These are phyloP conservation scores for Anthrax anthrax DNA, from an alignment of 2,888 invertebrate genomes.

Conservation along the genomic window DNA sequence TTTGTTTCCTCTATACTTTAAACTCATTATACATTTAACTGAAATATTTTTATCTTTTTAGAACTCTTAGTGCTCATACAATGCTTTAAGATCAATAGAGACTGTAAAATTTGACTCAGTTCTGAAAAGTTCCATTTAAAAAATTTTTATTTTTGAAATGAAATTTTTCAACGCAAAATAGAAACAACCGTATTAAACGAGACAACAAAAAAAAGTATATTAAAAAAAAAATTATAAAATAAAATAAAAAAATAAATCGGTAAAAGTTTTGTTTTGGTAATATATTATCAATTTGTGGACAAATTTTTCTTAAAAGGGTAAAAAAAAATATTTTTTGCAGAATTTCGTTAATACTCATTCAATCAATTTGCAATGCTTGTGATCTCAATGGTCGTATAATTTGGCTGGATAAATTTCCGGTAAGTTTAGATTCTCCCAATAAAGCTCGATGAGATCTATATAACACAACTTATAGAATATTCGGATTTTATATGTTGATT, in stretches of 20 bases:
- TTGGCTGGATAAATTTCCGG: conserved; percentile 19
- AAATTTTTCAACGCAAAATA: too few species aligned
- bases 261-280: conserved; percentile 7
- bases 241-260: background rate
- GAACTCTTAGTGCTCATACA: too few species aligned
- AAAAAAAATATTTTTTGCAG: conserved; percentile 55
- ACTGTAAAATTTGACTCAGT: too few species aligned
- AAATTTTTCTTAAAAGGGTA: conserved; percentile 39
- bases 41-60: too few species aligned
- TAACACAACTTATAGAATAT: conserved; percentile 11
- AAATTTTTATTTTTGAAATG: too few species aligned
- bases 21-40: too few species aligned
- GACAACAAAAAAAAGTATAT: too few species aligned
- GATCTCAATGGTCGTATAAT: conserved; percentile 24
- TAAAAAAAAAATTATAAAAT: background rate
- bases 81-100: too few species aligned
- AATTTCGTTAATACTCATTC: conserved; percentile 35
- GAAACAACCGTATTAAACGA: too few species aligned
- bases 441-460: conserved; percentile 9
- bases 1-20: too few species aligned
- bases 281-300: conserved; percentile 5
- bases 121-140: too few species aligned
- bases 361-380: conserved; percentile 29
- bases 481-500: background rate
- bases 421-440: conserved; percentile 30